These are phyloP conservation scores for Sciurus vulgaris DNA, from an alignment of 2,797 vertebrate genomes.

Conservation along the genomic window DNA sequence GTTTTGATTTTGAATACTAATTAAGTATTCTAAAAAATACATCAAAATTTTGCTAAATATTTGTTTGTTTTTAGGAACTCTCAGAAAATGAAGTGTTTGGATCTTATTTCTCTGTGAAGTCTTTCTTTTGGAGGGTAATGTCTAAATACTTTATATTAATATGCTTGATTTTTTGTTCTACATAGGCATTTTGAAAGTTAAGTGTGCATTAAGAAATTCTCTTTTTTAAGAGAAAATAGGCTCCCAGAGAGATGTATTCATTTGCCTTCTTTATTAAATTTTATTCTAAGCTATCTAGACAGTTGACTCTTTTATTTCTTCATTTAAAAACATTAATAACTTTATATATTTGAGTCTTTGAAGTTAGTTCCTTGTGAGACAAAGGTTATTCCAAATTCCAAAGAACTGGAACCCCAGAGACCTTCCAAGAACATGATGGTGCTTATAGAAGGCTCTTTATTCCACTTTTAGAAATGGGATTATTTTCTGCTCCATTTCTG, in stretches of 20 bases:
- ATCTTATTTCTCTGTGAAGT: conserved; percentile 84
- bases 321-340: conserved; percentile 20
- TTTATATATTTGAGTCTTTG: conserved; percentile 29
- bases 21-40: conserved; percentile 27
- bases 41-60: conserved; percentile 75
- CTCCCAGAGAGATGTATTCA: conserved; percentile 4
- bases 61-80: conserved; percentile 82
- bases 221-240: conserved; percentile 58
- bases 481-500: conserved; percentile 30
- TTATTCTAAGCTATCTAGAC: neutral
- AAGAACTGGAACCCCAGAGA: neutral
- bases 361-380: conserved; percentile 4
- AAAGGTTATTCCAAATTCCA: conserved; percentile 51
- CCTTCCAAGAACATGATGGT: neutral
- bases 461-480: neutral
- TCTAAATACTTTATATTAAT: conserved; percentile 72
- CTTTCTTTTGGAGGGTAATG: conserved; percentile 85
- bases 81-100: conserved; percentile 83
- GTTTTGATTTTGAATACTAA: conserved; percentile 47
- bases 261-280: conserved; percentile 43
- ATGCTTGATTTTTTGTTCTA: conserved; percentile 51
- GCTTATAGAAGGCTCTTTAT: neutral
- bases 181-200: conserved; percentile 49
- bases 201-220: conserved; percentile 42
- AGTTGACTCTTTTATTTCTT: neutral